Percentiles rank a stretch among this genome's conserved stretches.
phyloP scores from a whole-genome alignment of 2,888 invertebrate species.

The Apamea sordens region DNA sequence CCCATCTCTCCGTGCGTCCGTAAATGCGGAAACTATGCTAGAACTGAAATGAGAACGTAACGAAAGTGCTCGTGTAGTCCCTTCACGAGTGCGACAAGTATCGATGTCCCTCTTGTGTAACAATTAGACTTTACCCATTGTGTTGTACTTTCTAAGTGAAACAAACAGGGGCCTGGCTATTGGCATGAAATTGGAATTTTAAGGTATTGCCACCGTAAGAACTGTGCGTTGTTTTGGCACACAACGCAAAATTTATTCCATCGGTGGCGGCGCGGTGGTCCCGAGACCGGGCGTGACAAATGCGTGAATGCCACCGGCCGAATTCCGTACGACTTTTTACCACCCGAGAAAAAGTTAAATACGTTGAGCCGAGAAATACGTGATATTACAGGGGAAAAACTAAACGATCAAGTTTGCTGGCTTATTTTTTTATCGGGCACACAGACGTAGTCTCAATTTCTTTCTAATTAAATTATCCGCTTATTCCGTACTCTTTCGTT shows the following conservation, averaged over 20 bases:
- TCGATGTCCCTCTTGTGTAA: constrained; percentile 79
- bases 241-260: constrained; percentile 71
- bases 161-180: constrained; percentile 74
- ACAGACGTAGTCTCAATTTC: constrained; percentile 57
- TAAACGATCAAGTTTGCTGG: constrained; percentile 53
- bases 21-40: constrained; percentile 58
- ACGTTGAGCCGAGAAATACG: constrained; percentile 50
- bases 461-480: constrained; percentile 68
- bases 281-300: constrained; percentile 76
- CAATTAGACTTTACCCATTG: constrained; percentile 80
- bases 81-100: constrained; percentile 73
- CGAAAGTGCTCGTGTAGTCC: constrained; percentile 61
- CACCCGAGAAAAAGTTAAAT: constrained; percentile 61
- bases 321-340: constrained; percentile 70
- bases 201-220: constrained; percentile 66
- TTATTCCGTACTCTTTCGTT: constrained; percentile 62
- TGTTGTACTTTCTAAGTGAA: constrained; percentile 84
- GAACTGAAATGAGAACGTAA: constrained; percentile 58
- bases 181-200: constrained; percentile 82
- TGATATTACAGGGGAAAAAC: constrained; percentile 56
- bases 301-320: constrained; percentile 69
- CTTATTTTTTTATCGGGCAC: constrained; percentile 54
- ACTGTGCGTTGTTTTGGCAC: constrained; percentile 56
- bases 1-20: constrained; percentile 55
- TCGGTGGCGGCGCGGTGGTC: constrained; percentile 59